phyloP scores from a whole-genome alignment of 1,140 invertebrate genomes.

The Cecropterus lyciades region DNA sequence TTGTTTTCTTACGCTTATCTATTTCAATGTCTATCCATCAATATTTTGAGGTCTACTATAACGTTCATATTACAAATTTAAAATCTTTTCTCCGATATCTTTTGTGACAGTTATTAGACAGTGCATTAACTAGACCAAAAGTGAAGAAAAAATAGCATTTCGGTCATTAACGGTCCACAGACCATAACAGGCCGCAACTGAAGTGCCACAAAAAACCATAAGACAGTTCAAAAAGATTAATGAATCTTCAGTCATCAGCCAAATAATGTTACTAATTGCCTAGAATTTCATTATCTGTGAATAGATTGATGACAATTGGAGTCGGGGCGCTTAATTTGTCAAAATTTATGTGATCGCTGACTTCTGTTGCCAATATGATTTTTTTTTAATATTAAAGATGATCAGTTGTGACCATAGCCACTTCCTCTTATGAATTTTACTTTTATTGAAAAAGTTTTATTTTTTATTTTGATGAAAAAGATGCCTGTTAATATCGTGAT shows the following conservation, averaged over 20 bases:
- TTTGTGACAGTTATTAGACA: not conserved
- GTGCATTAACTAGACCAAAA: constrained; percentile 1
- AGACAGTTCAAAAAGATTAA: constrained; percentile 17
- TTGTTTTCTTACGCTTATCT: too few relatives aligned
- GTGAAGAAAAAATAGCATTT: not conserved
- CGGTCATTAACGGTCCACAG: constrained; percentile 26
- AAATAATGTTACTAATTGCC: constrained; percentile 28
- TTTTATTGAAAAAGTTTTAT: too few relatives aligned
- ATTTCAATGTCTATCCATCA: not conserved
- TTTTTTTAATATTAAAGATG: not conserved
- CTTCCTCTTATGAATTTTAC: too few relatives aligned
- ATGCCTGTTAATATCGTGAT: too few relatives aligned
- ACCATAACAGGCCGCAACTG: constrained; percentile 18
- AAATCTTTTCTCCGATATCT: not conserved
- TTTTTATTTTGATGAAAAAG: too few relatives aligned
- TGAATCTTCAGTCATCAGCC: constrained; percentile 25
- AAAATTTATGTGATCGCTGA: constrained; percentile 28
- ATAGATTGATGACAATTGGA: constrained; percentile 22
- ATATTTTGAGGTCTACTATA: not conserved
- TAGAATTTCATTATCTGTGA: constrained; percentile 24
- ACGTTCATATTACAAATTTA: not conserved
- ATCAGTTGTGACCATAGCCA: not conserved
- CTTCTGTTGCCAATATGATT: constrained; percentile 18
- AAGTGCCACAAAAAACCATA: constrained; percentile 11
- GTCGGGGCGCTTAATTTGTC: constrained; percentile 20